Percentiles rank a stretch among this genome's conserved stretches.
Evolutionary conservation across 2,113 vertebrate genomes (phyloP).

Genomic region (Alexandromys fortis): DNA sequence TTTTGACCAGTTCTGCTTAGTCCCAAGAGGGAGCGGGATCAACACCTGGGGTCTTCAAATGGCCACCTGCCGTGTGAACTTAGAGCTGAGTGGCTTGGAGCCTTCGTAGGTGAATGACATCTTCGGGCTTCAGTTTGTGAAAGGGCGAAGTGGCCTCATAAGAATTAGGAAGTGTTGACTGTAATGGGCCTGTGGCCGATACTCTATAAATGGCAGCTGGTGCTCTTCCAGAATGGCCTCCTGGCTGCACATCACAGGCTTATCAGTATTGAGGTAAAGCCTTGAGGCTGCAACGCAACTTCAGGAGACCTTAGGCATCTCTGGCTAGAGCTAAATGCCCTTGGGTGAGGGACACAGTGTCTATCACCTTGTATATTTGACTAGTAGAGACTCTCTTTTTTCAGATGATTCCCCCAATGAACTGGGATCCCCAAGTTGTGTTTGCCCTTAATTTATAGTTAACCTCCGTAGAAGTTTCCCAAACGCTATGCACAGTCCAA

Average conservation of each 20-base stretch:
- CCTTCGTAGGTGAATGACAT: neutral
- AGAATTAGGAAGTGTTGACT: slow-evolving; percentile 1
- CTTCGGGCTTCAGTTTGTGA: slow-evolving; percentile 6
- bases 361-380: neutral
- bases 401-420: neutral
- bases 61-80: neutral
- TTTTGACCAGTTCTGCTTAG: neutral
- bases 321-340: neutral
- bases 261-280: neutral
- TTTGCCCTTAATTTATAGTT: neutral
- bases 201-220: neutral
- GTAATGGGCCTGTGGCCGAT: neutral
- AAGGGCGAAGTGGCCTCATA: neutral
- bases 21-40: neutral
- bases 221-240: slow-evolving; percentile 20
- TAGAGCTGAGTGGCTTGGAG: neutral
- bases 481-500: neutral
- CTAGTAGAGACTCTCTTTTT: neutral
- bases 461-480: neutral
- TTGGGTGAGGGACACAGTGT: neutral
- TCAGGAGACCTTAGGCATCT: neutral
- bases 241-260: neutral
- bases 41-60: neutral
- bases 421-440: neutral
- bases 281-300: neutral